Evolutionary conservation across 2,797 vertebrate genomes (phyloP).

Genomic region (Betta splendens): DNA sequence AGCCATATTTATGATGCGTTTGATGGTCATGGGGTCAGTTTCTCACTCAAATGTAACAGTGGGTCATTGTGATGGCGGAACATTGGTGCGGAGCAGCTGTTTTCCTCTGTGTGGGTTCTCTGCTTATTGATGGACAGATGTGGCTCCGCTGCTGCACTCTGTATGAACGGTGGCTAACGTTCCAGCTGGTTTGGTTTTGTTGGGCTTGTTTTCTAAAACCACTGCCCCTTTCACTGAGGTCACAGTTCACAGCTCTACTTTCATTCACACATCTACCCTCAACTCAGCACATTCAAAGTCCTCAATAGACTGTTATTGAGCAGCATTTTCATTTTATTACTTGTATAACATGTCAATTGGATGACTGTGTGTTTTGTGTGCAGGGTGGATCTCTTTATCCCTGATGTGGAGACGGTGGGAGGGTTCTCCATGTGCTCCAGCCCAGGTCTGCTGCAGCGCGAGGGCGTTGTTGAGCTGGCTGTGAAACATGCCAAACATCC

Average conservation of each 20-base stretch:
- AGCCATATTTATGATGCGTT: constrained; percentile 65
- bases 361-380: neutral
- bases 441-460: constrained; percentile 85
- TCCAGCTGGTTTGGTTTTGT: constrained; percentile 53
- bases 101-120: constrained; percentile 19
- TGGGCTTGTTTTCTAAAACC: constrained; percentile 41
- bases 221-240: constrained; percentile 23
- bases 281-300: constrained; percentile 18
- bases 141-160: constrained; percentile 7
- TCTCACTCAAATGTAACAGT: constrained; percentile 52
- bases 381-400: constrained; percentile 96
- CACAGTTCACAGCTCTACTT: constrained; percentile 26
- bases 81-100: constrained; percentile 41
- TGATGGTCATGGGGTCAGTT: constrained; percentile 39
- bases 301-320: constrained; percentile 10
- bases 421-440: constrained; percentile 97
- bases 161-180: constrained; percentile 32
- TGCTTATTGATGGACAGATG: constrained; percentile 35
- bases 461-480: constrained; percentile 90
- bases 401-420: constrained; percentile 88
- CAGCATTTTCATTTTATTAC: no score
- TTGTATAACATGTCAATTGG: no score
- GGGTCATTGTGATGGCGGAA: constrained; percentile 63
- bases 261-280: constrained; percentile 46
- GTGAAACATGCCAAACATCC: constrained; percentile 89